Percentiles rank a stretch among this genome's conserved stretches.
These are phyloP conservation scores for Schizaphis graminum DNA, from an alignment of 2,888 invertebrate genomes.

Conservation along the genomic window DNA sequence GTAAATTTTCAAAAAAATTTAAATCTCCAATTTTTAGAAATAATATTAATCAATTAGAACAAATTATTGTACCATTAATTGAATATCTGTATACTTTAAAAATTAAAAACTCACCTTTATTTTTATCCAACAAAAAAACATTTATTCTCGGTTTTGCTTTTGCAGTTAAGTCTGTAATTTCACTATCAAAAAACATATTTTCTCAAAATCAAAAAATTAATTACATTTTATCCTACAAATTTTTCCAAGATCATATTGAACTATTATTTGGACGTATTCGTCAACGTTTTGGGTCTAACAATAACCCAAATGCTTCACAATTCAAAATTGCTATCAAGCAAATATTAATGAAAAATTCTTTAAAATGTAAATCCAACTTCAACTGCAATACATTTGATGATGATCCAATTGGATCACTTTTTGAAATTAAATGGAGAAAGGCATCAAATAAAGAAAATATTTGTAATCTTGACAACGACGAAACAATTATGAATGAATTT, in stretches of 20 bases:
- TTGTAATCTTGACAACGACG: background rate
- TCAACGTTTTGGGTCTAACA: no score
- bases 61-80: background rate
- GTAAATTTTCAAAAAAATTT: constrained; percentile 1
- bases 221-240: constrained; percentile 12
- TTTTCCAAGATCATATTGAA: background rate
- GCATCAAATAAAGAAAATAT: background rate
- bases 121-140: background rate
- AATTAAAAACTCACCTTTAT: background rate
- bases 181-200: background rate
- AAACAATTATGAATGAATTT: background rate
- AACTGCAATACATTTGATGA: constrained; percentile 6
- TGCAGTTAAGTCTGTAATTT: background rate
- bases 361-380: background rate
- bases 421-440: background rate
- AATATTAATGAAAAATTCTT: background rate
- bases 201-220: background rate
- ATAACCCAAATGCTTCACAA: background rate
- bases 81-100: background rate
- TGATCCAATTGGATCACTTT: background rate
- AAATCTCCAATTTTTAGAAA: constrained; percentile 3
- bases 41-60: background rate
- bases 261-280: background rate
- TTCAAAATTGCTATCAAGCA: background rate
- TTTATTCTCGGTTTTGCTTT: background rate